These are phyloP conservation scores for Metacarcinus magister DNA, from an alignment of 2,888 invertebrate species.

Conservation along the genomic window DNA sequence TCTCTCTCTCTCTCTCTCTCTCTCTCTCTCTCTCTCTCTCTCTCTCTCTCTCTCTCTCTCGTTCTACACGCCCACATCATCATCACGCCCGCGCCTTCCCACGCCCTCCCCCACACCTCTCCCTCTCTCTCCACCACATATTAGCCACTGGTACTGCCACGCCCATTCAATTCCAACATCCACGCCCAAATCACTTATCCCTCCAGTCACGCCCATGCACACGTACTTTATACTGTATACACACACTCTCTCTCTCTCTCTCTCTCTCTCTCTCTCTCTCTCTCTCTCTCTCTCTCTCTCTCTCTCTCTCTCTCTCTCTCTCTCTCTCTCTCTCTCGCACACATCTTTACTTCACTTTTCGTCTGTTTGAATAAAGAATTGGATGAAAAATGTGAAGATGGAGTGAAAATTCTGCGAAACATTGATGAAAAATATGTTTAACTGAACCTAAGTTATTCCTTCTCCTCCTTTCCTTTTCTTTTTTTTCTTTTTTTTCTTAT, in stretches of 20 bases:
- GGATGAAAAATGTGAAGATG: not conserved
- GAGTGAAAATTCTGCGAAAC: not conserved
- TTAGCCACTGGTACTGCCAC: not conserved
- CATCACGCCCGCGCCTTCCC: not conserved
- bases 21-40: not conserved
- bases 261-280: conserved; percentile 5
- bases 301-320: no score
- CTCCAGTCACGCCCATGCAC: conserved; percentile 20
- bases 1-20: no score
- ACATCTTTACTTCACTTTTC: not conserved
- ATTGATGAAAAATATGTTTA: not conserved
- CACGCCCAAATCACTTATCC: conserved; percentile 26
- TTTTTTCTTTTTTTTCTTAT: not conserved
- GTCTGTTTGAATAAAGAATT: not conserved
- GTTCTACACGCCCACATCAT: not conserved
- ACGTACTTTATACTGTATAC: not conserved
- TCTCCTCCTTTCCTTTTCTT: not conserved
- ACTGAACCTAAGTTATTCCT: no score
- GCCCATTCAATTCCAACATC: not conserved
- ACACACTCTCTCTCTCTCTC: no score
- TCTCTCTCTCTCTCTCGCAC: not conserved
- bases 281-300: conserved; percentile 18
- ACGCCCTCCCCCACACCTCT: not conserved
- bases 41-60: not conserved
- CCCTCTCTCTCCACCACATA: not conserved